Percentiles rank a stretch among this genome's conserved stretches.
Evolutionary conservation across 2,797 vertebrate genomes (phyloP).

Genomic region (Pampus argenteus): DNA sequence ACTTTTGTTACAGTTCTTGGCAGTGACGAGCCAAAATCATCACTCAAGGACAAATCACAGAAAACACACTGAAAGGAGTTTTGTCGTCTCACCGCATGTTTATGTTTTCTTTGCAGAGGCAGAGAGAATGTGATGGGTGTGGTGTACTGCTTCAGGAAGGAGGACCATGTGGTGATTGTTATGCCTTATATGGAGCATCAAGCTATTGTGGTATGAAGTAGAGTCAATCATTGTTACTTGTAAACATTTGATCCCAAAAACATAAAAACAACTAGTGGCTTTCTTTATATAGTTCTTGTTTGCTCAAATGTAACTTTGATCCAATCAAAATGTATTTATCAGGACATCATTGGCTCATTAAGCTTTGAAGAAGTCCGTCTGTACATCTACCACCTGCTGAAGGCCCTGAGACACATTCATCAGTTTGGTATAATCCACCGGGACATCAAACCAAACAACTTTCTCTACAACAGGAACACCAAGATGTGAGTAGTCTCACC

Average conservation of each 20-base stretch:
- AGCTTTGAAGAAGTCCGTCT: conserved; percentile 93
- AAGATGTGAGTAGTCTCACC: conserved; percentile 86
- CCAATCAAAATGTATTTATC: conserved; percentile 52
- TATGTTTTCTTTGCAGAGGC: conserved; percentile 85
- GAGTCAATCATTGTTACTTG: neutral
- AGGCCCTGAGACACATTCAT: conserved; percentile 93
- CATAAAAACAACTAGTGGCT: neutral
- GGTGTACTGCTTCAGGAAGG: conserved; percentile 95
- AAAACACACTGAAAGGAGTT: neutral
- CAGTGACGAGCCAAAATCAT: neutral
- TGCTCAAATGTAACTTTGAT: neutral
- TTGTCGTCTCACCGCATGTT: conserved; percentile 5
- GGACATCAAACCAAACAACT: conserved; percentile 90
- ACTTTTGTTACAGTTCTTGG: conserved; percentile 1
- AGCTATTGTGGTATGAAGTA: conserved; percentile 87
- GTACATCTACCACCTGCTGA: conserved; percentile 95
- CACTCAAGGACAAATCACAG: neutral
- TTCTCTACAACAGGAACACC: conserved; percentile 88
- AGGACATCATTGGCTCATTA: conserved; percentile 92
- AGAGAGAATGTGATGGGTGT: conserved; percentile 97
- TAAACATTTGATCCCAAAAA: neutral
- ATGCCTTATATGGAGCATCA: conserved; percentile 98
- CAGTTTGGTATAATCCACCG: conserved; percentile 97
- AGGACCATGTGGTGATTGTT: conserved; percentile 96
- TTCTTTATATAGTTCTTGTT: neutral